phyloP scores from a whole-genome alignment of 2,113 vertebrate genomes.

The Reinhardtius hippoglossoides region DNA sequence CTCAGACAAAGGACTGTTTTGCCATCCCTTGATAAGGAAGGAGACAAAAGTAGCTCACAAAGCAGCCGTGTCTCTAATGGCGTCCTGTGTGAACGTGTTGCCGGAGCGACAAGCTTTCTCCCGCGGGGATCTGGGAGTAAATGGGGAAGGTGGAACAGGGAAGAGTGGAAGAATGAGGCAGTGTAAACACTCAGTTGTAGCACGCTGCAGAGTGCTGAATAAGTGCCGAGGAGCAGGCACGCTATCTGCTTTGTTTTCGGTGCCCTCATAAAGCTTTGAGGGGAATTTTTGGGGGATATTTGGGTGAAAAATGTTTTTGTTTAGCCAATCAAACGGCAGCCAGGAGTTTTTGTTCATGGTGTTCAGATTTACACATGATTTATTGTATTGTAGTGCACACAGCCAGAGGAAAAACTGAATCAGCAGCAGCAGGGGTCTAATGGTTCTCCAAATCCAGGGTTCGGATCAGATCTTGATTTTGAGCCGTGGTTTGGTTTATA shows the following conservation, averaged over 20 bases:
- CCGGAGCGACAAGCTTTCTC: slow-evolving; percentile 65
- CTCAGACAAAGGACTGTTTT: slow-evolving; percentile 73
- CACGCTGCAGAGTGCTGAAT: slow-evolving; percentile 33
- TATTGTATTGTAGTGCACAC: neutral
- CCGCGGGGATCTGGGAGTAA: slow-evolving; percentile 56
- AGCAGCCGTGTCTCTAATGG: slow-evolving; percentile 68
- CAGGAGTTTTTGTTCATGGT: neutral
- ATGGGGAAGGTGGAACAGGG: slow-evolving; percentile 57
- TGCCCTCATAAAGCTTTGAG: slow-evolving; percentile 29
- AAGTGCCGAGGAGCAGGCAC: slow-evolving; percentile 20
- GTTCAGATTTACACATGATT: slow-evolving; percentile 8
- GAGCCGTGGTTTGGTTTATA: neutral
- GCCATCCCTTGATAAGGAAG: slow-evolving; percentile 69
- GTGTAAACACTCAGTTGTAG: slow-evolving; percentile 70
- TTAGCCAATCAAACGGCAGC: slow-evolving; percentile 21
- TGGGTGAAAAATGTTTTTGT: slow-evolving; percentile 25
- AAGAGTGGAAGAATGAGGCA: slow-evolving; percentile 50
- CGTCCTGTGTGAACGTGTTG: slow-evolving; percentile 66
- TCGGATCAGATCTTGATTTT: neutral
- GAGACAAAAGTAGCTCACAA: slow-evolving; percentile 76
- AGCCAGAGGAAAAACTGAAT: neutral
- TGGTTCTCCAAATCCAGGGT: neutral
- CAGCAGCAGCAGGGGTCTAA: neutral
- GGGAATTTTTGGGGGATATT: slow-evolving; percentile 23
- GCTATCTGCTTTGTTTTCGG: slow-evolving; percentile 26